phyloP scores from a whole-genome alignment of 2,797 vertebrate genomes.

The Nyctalus aviator region DNA sequence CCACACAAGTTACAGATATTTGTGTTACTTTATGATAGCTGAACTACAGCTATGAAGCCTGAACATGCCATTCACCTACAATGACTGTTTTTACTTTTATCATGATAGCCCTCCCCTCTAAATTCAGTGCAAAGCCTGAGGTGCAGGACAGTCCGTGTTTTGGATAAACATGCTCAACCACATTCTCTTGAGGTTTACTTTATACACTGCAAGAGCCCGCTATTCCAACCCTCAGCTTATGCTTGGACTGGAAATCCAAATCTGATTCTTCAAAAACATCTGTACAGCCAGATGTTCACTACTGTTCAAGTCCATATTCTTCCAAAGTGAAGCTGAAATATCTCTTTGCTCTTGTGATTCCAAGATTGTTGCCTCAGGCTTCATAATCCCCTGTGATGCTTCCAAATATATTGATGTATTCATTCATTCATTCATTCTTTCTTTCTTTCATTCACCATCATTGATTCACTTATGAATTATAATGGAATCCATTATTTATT shows the following conservation, averaged over 20 bases:
- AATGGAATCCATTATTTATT: not conserved
- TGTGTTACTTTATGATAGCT: not conserved
- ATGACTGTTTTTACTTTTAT: not conserved
- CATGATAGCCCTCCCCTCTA: not conserved
- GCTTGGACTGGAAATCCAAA: conserved; percentile 22
- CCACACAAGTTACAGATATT: not conserved
- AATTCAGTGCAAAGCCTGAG: not conserved
- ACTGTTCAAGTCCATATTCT: not conserved
- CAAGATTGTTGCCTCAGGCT: not conserved
- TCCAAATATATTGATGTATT: not conserved
- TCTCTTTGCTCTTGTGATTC: not conserved
- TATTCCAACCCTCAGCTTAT: conserved; percentile 2
- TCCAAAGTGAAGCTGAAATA: conserved; percentile 22
- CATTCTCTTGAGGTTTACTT: not conserved
- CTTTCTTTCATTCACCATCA: not conserved
- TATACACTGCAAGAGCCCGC: not conserved
- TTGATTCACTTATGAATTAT: conserved; percentile 1
- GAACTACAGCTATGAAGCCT: not conserved
- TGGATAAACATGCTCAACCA: not conserved
- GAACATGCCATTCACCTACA: not conserved
- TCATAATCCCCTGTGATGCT: not conserved
- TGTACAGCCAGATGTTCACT: conserved; percentile 48
- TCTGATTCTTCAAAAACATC: conserved; percentile 58
- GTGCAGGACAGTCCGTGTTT: not conserved
- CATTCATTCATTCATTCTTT: not conserved